phyloP scores from a whole-genome alignment of 2,888 invertebrate genomes.

The Hyposoter didymator region DNA sequence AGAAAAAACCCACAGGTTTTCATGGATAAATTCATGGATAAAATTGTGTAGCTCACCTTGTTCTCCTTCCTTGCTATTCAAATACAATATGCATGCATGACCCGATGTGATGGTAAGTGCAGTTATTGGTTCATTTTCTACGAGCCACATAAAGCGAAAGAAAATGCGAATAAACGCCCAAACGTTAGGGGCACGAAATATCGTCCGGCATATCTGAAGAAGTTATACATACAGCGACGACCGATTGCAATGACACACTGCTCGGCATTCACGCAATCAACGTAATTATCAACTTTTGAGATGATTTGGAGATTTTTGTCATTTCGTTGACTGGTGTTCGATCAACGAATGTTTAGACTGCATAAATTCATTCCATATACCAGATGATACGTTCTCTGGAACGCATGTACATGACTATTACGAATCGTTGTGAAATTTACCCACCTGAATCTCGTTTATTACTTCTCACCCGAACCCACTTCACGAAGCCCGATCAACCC shows the following conservation, averaged over 20 bases:
- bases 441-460: constrained; percentile 64
- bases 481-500: constrained; percentile 47
- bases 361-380: neutral
- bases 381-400: constrained; percentile 1
- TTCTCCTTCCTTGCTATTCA: constrained; percentile 9
- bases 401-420: constrained; percentile 14
- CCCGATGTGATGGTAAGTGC: constrained; percentile 22
- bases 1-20: neutral
- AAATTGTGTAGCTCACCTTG: constrained; percentile 5
- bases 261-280: neutral
- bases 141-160: constrained; percentile 32
- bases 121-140: constrained; percentile 61
- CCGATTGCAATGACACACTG: neutral
- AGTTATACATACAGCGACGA: constrained; percentile 6
- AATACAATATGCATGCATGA: constrained; percentile 20
- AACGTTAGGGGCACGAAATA: constrained; percentile 32
- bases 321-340: neutral
- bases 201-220: constrained; percentile 4
- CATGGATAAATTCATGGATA: constrained; percentile 1
- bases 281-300: neutral
- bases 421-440: constrained; percentile 60
- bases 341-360: neutral
- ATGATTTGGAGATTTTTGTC: neutral
- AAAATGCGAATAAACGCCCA: constrained; percentile 48
- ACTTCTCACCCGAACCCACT: constrained; percentile 58